Evolutionary conservation across 2,888 invertebrate species (phyloP).

Genomic region (Catocala fraxini): DNA sequence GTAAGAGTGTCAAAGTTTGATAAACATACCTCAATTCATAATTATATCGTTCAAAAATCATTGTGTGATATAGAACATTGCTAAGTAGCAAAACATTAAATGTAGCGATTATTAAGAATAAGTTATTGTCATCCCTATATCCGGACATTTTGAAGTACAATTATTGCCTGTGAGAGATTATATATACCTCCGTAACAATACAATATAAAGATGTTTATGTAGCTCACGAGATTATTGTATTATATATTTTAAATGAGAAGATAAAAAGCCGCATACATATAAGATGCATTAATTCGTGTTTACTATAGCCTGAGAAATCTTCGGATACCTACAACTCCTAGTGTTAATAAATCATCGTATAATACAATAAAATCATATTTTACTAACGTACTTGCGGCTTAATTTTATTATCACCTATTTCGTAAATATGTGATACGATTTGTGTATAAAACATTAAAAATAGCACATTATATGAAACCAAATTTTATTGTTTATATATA

Average conservation of each 20-base stretch:
- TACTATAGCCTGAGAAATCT: background rate
- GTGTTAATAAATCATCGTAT: constrained; percentile 3
- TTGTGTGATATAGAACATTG: constrained; percentile 19
- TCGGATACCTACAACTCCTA: background rate
- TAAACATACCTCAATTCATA: background rate
- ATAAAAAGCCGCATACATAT: constrained; percentile 21
- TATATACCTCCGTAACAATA: constrained; percentile 56
- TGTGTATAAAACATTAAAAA: constrained; percentile 24
- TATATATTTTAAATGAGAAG: constrained; percentile 25
- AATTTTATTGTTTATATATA: constrained; percentile 47
- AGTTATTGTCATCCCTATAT: constrained; percentile 29
- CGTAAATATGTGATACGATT: constrained; percentile 40
- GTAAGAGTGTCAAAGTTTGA: constrained; percentile 5
- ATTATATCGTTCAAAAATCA: constrained; percentile 16
- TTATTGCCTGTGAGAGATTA: constrained; percentile 51
- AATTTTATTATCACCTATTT: constrained; percentile 33
- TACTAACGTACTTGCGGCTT: constrained; percentile 28
- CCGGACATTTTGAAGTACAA: constrained; percentile 57
- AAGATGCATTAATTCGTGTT: constrained; percentile 11
- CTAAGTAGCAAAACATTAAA: constrained; percentile 18
- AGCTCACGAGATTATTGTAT: constrained; percentile 44
- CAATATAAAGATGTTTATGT: constrained; percentile 43
- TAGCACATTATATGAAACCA: constrained; percentile 37
- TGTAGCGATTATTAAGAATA: constrained; percentile 20
- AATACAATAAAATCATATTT: constrained; percentile 26